Percentiles rank a stretch among this genome's conserved stretches.
phyloP scores from a whole-genome alignment of 2,797 vertebrate species.

The Tokudaia tokunoshimensis region DNA sequence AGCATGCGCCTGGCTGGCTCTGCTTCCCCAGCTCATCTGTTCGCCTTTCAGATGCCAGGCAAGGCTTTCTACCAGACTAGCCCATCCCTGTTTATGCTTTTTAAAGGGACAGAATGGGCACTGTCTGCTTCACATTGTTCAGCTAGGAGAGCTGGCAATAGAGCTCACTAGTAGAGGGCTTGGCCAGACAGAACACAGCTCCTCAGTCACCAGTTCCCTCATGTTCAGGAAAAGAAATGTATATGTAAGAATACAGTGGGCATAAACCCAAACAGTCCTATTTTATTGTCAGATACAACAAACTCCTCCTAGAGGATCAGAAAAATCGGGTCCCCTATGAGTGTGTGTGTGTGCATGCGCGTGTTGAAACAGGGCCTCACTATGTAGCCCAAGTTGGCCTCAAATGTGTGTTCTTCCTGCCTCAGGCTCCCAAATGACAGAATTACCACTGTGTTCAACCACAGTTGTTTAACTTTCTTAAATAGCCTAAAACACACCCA shows the following conservation, averaged over 20 bases:
- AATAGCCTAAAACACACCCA: neutral
- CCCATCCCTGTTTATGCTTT: neutral
- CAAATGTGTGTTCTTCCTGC: neutral
- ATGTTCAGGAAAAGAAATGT: neutral
- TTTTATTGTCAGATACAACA: neutral
- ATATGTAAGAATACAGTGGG: neutral
- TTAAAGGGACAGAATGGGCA: neutral
- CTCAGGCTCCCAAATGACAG: neutral
- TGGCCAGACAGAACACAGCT: neutral
- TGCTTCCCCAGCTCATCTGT: constrained; percentile 46
- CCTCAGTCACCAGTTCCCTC: neutral
- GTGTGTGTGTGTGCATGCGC: neutral
- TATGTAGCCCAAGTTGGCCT: neutral
- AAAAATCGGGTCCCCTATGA: neutral
- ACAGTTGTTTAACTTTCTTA: neutral
- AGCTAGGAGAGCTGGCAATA: neutral
- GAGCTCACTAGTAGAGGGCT: neutral
- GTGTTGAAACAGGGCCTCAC: neutral
- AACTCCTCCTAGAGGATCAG: neutral
- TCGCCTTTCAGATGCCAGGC: constrained; percentile 29
- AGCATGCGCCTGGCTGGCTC: neutral
- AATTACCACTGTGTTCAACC: neutral
- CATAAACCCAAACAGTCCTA: neutral
- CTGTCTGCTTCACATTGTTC: neutral
- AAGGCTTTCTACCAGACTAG: constrained; percentile 9